Base-by-base conservation (phyloP, 1,140 invertebrate species). In the Danaus melanippus region DNA sequence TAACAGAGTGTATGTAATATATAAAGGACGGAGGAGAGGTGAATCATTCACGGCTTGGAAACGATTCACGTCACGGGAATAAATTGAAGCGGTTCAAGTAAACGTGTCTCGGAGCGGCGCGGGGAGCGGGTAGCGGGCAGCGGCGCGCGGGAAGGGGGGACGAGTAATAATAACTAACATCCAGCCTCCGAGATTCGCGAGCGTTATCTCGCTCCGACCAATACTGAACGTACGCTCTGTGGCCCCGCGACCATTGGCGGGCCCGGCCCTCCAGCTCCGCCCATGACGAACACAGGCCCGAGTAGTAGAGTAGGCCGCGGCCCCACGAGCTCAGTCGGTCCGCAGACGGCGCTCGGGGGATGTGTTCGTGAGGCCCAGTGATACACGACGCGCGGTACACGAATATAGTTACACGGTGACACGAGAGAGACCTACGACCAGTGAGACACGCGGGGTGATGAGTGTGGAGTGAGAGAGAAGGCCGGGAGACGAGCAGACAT, bases 141-240 rank as follows among this genome's bases (percentile, higher is more conserved):
- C 21, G 21, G 5, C 21, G 21, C 21, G 21, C 0, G 21, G 21
- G 0, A 5, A 5, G 21, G 21, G 4, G 21, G 21, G 7, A 82
- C 74, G 78, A 71, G 77, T 74, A 79, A 76, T 64, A 56, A 46
- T 62, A 53, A 63, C 64, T 58, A 53, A 52, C 69, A 72, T 69
- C 72, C 81, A 85, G 81, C 81, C 79, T 84, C 82, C 75, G 64
- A 82, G 71, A 83, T 84, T 84, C 76, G 79, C 83, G 61, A 81
- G 71, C 73, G 80, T 78, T 78, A 85, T 84, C 81, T 84, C 76
- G 62, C 47, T 46, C 46, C 60, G 49, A 61, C 85, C 85, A 87
- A 87, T 86, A 62, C 74, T 57, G 74, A 54, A 69, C 67, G 64
- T 59, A 69, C 62, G 66, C 44, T 53, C 12, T 15, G 43, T 45